Evolutionary conservation across 2,888 invertebrate species (phyloP).

Genomic region (Nephrotoma appendiculata): DNA sequence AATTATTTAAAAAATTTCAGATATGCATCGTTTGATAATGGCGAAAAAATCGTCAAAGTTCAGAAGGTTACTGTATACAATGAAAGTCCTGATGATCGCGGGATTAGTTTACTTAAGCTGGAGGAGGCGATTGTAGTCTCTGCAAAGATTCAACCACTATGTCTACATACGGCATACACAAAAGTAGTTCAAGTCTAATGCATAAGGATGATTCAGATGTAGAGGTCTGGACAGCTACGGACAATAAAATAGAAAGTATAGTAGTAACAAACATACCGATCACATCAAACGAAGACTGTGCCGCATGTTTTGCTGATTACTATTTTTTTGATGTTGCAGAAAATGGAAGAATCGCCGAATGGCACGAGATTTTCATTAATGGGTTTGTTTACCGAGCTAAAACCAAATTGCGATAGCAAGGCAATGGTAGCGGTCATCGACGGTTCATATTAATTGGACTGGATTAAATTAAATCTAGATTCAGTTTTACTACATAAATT

Average conservation of each 20-base stretch:
- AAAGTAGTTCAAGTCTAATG: background rate
- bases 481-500: too few species aligned
- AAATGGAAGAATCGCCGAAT: background rate
- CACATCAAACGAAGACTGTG: background rate
- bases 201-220: background rate
- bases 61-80: background rate
- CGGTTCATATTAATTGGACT: background rate
- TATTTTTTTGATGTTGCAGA: background rate
- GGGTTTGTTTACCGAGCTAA: background rate
- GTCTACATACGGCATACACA: background rate
- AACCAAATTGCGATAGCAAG: background rate
- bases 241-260: background rate
- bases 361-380: background rate
- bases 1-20: background rate
- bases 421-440: background rate
- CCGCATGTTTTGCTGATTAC: background rate
- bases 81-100: background rate
- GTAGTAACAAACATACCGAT: background rate
- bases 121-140: background rate
- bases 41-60: background rate
- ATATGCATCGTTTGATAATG: background rate
- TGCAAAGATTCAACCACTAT: background rate
- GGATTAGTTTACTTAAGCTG: background rate
- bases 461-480: background rate
- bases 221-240: background rate